Evolutionary conservation across 2,797 vertebrate species (phyloP).

Genomic region (Ctenopoma multispine): DNA sequence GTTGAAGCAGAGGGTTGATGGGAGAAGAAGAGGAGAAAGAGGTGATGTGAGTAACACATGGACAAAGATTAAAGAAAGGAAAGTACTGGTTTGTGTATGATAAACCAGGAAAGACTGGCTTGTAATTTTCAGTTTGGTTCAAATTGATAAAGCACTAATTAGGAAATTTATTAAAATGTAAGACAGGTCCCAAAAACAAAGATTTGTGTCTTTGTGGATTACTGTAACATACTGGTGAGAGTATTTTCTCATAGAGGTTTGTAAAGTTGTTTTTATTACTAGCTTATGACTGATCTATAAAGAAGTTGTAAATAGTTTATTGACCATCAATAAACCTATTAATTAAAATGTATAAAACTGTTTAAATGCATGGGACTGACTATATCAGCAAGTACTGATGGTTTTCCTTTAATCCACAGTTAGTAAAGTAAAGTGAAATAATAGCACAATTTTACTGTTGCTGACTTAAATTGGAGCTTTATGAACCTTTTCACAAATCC

Average conservation of each 20-base stretch:
- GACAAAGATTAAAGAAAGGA: conserved; percentile 42
- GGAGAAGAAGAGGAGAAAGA: conserved; percentile 43
- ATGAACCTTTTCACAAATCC: background rate
- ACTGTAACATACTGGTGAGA: too few relatives aligned
- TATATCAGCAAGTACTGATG: background rate
- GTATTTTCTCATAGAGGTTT: too few relatives aligned
- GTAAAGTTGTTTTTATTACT: too few relatives aligned
- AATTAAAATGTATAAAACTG: background rate
- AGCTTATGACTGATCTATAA: background rate
- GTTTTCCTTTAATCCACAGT: background rate
- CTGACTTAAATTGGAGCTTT: background rate
- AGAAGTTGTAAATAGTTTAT: background rate
- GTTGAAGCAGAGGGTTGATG: conserved; percentile 50
- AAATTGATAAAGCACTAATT: background rate
- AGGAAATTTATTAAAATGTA: background rate
- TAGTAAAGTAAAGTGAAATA: too few relatives aligned
- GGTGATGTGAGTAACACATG: conserved; percentile 55
- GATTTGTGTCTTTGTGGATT: too few relatives aligned
- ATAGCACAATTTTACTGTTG: background rate
- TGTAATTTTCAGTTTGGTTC: background rate
- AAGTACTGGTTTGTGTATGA: conserved; percentile 43
- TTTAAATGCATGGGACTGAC: background rate
- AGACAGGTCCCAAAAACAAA: background rate
- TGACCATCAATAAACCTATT: background rate
- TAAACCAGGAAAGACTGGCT: background rate